Conservation (phyloP, 2,113 vertebrate genomes). For the Cichladusa arquata region DNA sequence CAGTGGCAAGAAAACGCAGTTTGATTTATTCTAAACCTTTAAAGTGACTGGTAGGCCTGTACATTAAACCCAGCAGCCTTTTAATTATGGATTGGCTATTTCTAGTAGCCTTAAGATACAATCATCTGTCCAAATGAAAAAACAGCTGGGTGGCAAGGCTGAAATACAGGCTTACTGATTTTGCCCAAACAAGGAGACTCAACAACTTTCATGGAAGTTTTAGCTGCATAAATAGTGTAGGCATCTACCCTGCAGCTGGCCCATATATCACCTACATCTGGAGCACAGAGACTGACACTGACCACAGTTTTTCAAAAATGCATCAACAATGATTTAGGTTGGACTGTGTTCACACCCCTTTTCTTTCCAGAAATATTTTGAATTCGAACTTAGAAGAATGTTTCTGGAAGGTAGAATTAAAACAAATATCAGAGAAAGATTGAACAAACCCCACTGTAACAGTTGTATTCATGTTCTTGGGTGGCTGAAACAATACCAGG, state of each 20-base stretch:
- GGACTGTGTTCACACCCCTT: background rate
- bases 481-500: background rate
- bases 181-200: background rate
- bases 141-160: background rate
- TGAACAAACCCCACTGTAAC: background rate
- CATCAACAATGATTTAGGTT: background rate
- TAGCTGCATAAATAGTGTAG: background rate
- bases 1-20: constrained; percentile 40
- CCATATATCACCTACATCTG: background rate
- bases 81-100: constrained; percentile 55
- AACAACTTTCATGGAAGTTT: background rate
- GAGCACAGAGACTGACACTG: background rate
- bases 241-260: background rate
- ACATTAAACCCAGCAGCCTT: constrained; percentile 40
- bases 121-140: constrained; percentile 9
- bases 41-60: constrained; percentile 6
- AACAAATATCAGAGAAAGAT: background rate
- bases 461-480: background rate
- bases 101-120: constrained; percentile 40
- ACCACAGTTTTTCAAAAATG: background rate
- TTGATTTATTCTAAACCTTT: constrained; percentile 42
- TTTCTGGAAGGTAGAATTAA: background rate
- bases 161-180: background rate
- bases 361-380: background rate
- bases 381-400: background rate